Percentiles rank a stretch among this genome's conserved stretches.
These are phyloP conservation scores for Leptinotarsa peninsularis DNA, from an alignment of 2,888 invertebrate species.

Conservation along the genomic window DNA sequence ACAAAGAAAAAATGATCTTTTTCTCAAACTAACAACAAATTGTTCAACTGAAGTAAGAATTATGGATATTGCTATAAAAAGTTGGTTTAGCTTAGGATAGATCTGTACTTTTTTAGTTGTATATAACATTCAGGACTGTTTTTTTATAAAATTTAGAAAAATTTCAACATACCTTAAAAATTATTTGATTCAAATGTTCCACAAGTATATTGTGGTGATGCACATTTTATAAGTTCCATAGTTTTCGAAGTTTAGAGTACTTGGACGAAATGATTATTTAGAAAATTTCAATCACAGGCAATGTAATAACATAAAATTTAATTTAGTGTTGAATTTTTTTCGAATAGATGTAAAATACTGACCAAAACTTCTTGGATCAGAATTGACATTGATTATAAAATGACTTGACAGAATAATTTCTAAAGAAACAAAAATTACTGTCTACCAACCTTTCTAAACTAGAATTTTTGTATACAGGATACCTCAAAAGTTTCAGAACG, in stretches of 20 bases:
- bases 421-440: conserved; percentile 2
- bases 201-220: neutral
- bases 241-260: neutral
- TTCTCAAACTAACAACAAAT: too few relatives aligned
- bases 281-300: neutral
- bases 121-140: neutral
- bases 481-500: too few relatives aligned
- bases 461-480: neutral
- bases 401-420: neutral
- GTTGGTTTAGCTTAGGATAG: too few relatives aligned
- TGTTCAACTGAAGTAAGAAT: too few relatives aligned
- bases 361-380: conserved; percentile 26
- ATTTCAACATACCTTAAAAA: conserved; percentile 7
- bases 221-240: neutral
- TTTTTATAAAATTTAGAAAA: neutral
- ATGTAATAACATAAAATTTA: neutral
- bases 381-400: conserved; percentile 28
- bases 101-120: too few relatives aligned
- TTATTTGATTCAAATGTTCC: neutral
- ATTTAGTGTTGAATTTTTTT: neutral
- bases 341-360: conserved; percentile 4
- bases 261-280: neutral
- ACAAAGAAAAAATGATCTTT: too few relatives aligned
- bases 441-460: neutral
- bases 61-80: too few relatives aligned